Percentiles rank a stretch among this genome's conserved stretches.
These are phyloP conservation scores for Craseonycteris thonglongyai DNA, from an alignment of 2,113 vertebrate genomes.

Conservation along the genomic window DNA sequence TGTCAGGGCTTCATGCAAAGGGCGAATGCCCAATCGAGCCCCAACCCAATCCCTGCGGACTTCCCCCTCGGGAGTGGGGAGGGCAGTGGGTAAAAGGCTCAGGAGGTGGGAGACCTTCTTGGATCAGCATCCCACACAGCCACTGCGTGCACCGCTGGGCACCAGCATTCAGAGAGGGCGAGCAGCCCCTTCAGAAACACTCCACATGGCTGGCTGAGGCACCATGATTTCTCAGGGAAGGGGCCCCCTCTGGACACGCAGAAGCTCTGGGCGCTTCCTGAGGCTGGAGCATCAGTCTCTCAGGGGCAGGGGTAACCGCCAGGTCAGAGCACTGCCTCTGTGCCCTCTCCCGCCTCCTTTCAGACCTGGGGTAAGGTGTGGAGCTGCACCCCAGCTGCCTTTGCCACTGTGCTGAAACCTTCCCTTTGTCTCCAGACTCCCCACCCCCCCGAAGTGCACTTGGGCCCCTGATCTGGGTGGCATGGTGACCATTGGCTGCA, in stretches of 20 bases:
- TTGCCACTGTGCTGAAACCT: accelerated
- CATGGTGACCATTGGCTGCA: background rate
- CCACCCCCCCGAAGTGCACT: background rate
- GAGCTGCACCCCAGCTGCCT: background rate
- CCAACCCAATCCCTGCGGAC: background rate
- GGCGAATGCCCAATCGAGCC: background rate
- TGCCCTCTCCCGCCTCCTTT: too few relatives aligned
- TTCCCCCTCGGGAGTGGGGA: background rate
- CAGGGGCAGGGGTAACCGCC: background rate
- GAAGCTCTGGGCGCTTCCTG: background rate
- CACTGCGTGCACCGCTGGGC: background rate
- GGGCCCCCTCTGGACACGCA: background rate
- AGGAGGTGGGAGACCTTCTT: background rate
- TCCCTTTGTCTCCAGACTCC: background rate
- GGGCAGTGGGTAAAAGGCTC: background rate
- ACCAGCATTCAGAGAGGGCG: background rate
- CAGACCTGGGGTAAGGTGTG: background rate
- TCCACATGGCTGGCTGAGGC: background rate
- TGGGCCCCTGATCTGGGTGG: background rate
- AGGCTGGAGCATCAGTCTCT: background rate
- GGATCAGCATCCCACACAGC: background rate
- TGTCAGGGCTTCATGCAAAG: background rate
- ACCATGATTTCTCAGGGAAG: background rate
- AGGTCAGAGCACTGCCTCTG: background rate
- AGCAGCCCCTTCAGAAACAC: background rate